Evolutionary conservation across 2,888 invertebrate species (phyloP).

Genomic region (Endomychus coccineus): DNA sequence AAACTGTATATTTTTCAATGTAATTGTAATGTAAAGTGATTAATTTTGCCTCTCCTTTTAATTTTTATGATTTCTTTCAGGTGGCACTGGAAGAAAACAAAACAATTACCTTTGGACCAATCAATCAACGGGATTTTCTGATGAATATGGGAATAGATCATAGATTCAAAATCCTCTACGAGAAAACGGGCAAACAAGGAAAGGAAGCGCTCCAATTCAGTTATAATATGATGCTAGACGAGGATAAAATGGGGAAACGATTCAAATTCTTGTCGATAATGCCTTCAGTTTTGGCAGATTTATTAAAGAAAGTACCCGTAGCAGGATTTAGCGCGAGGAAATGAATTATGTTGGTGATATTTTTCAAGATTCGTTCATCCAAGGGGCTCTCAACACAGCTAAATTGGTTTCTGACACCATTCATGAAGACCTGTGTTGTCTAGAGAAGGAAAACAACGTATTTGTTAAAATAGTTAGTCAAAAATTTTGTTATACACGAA

Average conservation of each 20-base stretch:
- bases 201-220: slow-evolving; percentile 59
- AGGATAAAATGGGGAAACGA: slow-evolving; percentile 82
- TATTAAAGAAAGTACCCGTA: slow-evolving; percentile 62
- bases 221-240: slow-evolving; percentile 76
- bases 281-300: slow-evolving; percentile 61
- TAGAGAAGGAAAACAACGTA: no score
- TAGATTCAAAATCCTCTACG: slow-evolving; percentile 60
- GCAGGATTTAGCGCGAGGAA: slow-evolving; percentile 65
- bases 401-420: no score
- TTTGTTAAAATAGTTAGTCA: no score
- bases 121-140: slow-evolving; percentile 78
- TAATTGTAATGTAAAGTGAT: no score
- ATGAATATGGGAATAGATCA: slow-evolving; percentile 71
- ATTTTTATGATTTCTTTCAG: slow-evolving; percentile 18
- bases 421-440: no score
- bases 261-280: slow-evolving; percentile 88
- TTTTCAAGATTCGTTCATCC: no score
- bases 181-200: slow-evolving; percentile 52
- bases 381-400: no score
- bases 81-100: slow-evolving; percentile 50
- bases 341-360: no score
- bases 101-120: slow-evolving; percentile 72
- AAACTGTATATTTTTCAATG: no score
- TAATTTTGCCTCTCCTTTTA: no score
- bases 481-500: no score